Conservation (phyloP, 2,113 vertebrate genomes). For the Oryzias javanicus region DNA sequence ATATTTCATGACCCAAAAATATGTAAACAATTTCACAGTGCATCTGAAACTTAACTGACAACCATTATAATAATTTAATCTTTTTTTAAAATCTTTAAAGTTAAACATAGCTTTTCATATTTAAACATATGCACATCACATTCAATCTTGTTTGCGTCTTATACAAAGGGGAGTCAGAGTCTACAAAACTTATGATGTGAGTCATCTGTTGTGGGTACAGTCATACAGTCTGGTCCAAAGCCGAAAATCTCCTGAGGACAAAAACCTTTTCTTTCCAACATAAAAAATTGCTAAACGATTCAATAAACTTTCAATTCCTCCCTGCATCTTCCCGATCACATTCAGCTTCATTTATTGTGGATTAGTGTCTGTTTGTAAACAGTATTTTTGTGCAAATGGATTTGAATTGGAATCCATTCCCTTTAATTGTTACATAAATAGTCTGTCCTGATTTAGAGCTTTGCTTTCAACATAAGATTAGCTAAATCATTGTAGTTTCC, state of each 20-base stretch:
- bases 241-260: slow-evolving; percentile 24
- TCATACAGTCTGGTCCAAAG: not conserved
- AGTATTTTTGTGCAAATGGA: not conserved
- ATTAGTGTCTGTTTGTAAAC: slow-evolving; percentile 22
- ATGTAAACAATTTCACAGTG: slow-evolving; percentile 66
- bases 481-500: slow-evolving; percentile 15
- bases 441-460: slow-evolving; percentile 27
- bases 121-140: slow-evolving; percentile 50
- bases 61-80: slow-evolving; percentile 44
- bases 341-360: slow-evolving; percentile 19
- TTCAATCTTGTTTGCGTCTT: slow-evolving; percentile 43
- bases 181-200: slow-evolving; percentile 2
- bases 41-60: slow-evolving; percentile 52
- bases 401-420: not conserved
- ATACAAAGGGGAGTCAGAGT: not conserved
- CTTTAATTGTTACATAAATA: slow-evolving; percentile 8
- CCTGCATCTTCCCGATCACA: not conserved
- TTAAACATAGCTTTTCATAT: slow-evolving; percentile 22
- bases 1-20: slow-evolving; percentile 27
- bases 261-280: slow-evolving; percentile 11
- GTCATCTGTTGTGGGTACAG: slow-evolving; percentile 1
- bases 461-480: slow-evolving; percentile 10
- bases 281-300: slow-evolving; percentile 8
- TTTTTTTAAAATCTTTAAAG: slow-evolving; percentile 19
- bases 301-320: slow-evolving; percentile 6